phyloP scores from a whole-genome alignment of 2,797 vertebrate species.

The Linurgus olivaceus region DNA sequence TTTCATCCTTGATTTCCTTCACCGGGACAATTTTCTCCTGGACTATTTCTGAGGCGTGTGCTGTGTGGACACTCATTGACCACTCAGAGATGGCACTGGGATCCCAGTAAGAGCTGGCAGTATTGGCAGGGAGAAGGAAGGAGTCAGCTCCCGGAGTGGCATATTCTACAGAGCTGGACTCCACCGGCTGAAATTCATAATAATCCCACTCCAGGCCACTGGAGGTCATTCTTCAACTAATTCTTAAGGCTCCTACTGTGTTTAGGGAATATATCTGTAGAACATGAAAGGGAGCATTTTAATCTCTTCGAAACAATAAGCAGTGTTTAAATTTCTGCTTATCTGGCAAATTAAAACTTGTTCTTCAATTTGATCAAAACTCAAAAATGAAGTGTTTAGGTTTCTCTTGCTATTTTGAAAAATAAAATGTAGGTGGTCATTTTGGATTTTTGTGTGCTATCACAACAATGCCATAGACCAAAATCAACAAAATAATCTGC shows the following conservation, averaged over 20 bases:
- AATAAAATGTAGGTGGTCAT: neutral
- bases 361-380: neutral
- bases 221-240: conserved; percentile 84
- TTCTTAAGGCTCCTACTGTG: conserved; percentile 54
- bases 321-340: conserved; percentile 4
- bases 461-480: neutral
- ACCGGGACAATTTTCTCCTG: conserved; percentile 63
- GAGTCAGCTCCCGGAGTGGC: conserved; percentile 72
- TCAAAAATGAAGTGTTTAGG: neutral
- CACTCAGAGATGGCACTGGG: conserved; percentile 79
- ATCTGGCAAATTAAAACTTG: neutral
- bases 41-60: conserved; percentile 75
- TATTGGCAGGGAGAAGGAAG: conserved; percentile 70
- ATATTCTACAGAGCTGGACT: conserved; percentile 76
- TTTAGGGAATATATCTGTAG: conserved; percentile 69
- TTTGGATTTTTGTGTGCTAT: neutral
- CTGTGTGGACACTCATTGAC: conserved; percentile 79
- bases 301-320: conserved; percentile 51
- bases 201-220: conserved; percentile 88
- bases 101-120: conserved; percentile 66
- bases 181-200: conserved; percentile 81
- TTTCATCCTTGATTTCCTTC: conserved; percentile 77
- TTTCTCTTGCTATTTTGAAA: conserved; percentile 5
- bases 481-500: neutral
- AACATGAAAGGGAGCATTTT: conserved; percentile 71